Conservation (phyloP, 2,113 vertebrate genomes). For the Dunckerocampus dactyliophorus region DNA sequence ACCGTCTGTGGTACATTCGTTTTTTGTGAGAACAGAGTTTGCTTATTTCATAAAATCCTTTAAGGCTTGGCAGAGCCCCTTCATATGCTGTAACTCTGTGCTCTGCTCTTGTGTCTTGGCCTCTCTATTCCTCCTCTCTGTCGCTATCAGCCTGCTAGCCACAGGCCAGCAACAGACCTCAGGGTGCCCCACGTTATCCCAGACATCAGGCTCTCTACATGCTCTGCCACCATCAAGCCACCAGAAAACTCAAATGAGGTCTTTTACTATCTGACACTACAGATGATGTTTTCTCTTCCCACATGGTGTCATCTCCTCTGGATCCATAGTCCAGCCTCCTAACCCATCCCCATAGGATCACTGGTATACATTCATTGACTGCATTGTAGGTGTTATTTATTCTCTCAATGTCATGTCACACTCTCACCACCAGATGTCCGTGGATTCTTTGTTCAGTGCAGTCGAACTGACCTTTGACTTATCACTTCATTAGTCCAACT, state of each 20-base stretch:
- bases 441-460: neutral
- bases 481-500: neutral
- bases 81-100: too few relatives aligned
- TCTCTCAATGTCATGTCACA: neutral
- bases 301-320: neutral
- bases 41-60: too few relatives aligned
- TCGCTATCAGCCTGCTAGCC: too few relatives aligned
- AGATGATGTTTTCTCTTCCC: neutral
- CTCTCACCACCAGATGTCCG: conserved; percentile 3
- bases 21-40: too few relatives aligned
- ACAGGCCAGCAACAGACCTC: neutral
- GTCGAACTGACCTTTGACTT: neutral
- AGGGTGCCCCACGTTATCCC: neutral
- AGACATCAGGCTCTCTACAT: neutral
- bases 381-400: neutral
- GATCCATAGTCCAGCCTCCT: neutral
- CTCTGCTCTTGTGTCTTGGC: too few relatives aligned
- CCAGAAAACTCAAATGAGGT: neutral
- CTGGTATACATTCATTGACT: too few relatives aligned
- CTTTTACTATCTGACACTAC: neutral
- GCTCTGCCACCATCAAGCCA: neutral
- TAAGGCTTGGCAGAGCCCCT: too few relatives aligned
- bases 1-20: too few relatives aligned
- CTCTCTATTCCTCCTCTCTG: neutral
- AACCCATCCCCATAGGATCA: neutral